These are phyloP conservation scores for Gavialis gangeticus DNA, from an alignment of 2,113 vertebrate species.

Conservation along the genomic window DNA sequence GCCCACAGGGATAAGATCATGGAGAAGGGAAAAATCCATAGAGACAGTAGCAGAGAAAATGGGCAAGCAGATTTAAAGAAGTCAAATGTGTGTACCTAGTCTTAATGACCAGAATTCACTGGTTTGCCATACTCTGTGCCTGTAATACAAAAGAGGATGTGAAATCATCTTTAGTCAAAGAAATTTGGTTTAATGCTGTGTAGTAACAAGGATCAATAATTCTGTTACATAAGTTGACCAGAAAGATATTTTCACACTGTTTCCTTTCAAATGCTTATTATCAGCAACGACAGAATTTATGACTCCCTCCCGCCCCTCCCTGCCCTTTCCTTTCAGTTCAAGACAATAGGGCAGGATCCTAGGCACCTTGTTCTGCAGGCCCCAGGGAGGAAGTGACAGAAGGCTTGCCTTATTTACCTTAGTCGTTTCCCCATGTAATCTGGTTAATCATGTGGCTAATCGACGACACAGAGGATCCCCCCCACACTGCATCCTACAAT, in stretches of 20 bases:
- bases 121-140: not conserved
- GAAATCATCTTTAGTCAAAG: conserved; percentile 24
- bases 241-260: conserved; percentile 72
- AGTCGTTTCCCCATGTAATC: conserved; percentile 91
- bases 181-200: conserved; percentile 22
- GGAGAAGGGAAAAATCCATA: not conserved
- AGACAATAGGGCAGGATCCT: conserved; percentile 76
- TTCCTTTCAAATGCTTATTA: conserved; percentile 62
- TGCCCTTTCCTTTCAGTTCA: conserved; percentile 62
- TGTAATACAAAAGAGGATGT: conserved; percentile 12
- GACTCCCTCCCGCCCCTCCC: conserved; percentile 41
- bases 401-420: conserved; percentile 96
- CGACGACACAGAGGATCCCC: conserved; percentile 82
- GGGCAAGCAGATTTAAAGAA: conserved; percentile 25
- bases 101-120: not conserved
- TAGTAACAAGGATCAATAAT: conserved; percentile 52
- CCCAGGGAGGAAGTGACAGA: conserved; percentile 91
- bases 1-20: not conserved
- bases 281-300: conserved; percentile 64
- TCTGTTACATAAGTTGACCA: conserved; percentile 47
- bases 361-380: conserved; percentile 59
- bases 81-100: not conserved
- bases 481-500: conserved; percentile 85
- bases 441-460: conserved; percentile 98
- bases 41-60: conserved; percentile 25